A percentile compares a stretch with the other conserved stretches of the same genome.
These are phyloP conservation scores for Rana temporaria DNA, from an alignment of 2,113 vertebrate genomes.

Conservation along the genomic window DNA sequence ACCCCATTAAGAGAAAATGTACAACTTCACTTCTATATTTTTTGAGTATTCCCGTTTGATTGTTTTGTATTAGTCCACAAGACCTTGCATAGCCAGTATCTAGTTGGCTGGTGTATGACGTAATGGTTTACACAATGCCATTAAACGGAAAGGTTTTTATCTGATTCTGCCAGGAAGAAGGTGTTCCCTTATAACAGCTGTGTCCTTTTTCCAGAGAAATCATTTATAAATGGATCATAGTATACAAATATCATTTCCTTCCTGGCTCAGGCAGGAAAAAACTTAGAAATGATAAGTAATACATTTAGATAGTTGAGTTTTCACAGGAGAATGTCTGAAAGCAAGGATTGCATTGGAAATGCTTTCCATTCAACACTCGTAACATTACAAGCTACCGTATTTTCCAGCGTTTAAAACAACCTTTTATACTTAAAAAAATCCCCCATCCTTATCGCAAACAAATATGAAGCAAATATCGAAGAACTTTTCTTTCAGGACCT, in stretches of 20 bases:
- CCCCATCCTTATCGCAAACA: too few species aligned
- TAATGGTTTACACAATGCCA: background rate
- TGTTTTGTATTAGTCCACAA: too few species aligned
- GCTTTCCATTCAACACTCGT: too few species aligned
- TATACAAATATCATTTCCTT: background rate
- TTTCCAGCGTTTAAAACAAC: too few species aligned
- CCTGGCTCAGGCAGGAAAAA: background rate
- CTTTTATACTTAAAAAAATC: too few species aligned
- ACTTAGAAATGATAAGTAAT: background rate
- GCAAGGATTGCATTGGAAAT: too few species aligned
- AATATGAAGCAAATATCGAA: too few species aligned
- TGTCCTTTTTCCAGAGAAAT: background rate
- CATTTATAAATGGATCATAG: background rate
- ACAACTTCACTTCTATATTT: too few species aligned
- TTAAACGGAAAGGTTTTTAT: constrained; percentile 10
- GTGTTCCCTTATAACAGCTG: constrained; percentile 1
- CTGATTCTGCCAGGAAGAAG: background rate
- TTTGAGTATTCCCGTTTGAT: too few species aligned
- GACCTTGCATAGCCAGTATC: background rate
- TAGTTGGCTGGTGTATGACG: background rate
- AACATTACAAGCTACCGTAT: too few species aligned
- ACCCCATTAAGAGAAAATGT: too few species aligned
- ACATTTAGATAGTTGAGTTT: background rate
- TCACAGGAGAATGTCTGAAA: background rate
- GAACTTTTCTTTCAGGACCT: too few species aligned